Percentiles rank a stretch among this genome's conserved stretches.
Conservation (phyloP, 2,888 invertebrate genomes). For the Cantharis flavilabris region DNA sequence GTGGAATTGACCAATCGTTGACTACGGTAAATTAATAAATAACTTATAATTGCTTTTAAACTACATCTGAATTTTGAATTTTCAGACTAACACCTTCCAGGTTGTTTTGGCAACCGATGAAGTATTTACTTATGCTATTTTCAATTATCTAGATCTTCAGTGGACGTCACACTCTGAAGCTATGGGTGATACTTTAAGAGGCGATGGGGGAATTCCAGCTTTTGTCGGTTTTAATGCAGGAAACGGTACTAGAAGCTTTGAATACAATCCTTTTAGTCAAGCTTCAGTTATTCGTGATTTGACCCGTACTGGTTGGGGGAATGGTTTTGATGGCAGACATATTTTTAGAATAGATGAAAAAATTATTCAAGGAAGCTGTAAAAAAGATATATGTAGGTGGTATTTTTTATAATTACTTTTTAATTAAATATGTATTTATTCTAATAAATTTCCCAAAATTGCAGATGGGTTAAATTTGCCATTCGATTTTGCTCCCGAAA, state of each 20-base stretch:
- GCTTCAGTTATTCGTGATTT: constrained; percentile 81
- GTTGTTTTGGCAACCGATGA: constrained; percentile 91
- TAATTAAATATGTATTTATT: too few relatives aligned
- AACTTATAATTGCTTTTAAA: not conserved
- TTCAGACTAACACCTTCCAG: constrained; percentile 94
- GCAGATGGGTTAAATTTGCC: constrained; percentile 80
- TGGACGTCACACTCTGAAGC: constrained; percentile 93
- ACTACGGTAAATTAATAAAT: constrained; percentile 57
- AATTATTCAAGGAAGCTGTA: constrained; percentile 88
- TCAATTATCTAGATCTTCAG: constrained; percentile 88
- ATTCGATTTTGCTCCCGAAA: constrained; percentile 89
- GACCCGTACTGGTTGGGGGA: constrained; percentile 83
- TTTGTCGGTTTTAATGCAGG: constrained; percentile 96
- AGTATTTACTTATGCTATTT: constrained; percentile 91
- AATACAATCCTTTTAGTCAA: constrained; percentile 90
- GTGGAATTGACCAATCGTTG: constrained; percentile 80
- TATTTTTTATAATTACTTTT: too few relatives aligned
- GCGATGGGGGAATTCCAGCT: constrained; percentile 86
- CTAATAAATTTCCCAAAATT: too few relatives aligned
- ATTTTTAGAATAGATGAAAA: constrained; percentile 95
- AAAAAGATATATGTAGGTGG: too few relatives aligned
- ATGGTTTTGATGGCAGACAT: constrained; percentile 87
- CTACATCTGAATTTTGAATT: not conserved
- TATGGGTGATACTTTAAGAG: constrained; percentile 83
- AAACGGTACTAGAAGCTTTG: constrained; percentile 87